phyloP scores from a whole-genome alignment of 2,888 invertebrate genomes.

The Abrostola triplasia region DNA sequence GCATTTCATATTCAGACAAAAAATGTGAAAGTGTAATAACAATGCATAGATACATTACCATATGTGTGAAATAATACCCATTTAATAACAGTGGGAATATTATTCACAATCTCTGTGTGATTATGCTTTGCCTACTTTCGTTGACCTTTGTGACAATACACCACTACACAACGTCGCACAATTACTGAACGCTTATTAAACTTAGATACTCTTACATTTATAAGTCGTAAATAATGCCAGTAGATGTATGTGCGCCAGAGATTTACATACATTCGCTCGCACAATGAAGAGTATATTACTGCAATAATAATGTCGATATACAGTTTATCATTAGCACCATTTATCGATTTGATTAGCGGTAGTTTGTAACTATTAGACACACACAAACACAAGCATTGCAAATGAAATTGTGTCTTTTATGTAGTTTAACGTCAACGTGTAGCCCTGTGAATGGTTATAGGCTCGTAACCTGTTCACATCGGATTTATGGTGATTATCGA shows the following conservation, averaged over 20 bases:
- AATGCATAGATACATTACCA: constrained; percentile 34
- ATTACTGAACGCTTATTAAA: constrained; percentile 28
- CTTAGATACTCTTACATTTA: constrained; percentile 22
- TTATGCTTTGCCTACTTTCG: constrained; percentile 48
- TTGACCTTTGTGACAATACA: constrained; percentile 40
- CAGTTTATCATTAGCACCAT: constrained; percentile 8
- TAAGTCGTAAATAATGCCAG: constrained; percentile 21
- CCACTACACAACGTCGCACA: background rate
- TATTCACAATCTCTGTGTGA: constrained; percentile 25
- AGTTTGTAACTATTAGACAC: background rate
- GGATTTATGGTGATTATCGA: no score
- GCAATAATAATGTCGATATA: constrained; percentile 20
- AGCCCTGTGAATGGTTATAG: no score
- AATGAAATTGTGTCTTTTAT: background rate
- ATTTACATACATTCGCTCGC: constrained; percentile 11
- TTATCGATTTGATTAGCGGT: constrained; percentile 5
- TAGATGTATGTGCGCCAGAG: constrained; percentile 10
- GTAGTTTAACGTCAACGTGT: background rate
- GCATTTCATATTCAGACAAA: constrained; percentile 41
- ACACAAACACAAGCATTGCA: background rate
- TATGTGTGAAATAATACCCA: constrained; percentile 38
- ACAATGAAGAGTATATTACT: constrained; percentile 11
- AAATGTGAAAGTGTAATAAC: constrained; percentile 46
- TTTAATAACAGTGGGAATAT: constrained; percentile 51
- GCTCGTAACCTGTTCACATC: no score